Evolutionary conservation across 2,888 invertebrate genomes (phyloP).

Genomic region (Calliopum simillimum): DNA sequence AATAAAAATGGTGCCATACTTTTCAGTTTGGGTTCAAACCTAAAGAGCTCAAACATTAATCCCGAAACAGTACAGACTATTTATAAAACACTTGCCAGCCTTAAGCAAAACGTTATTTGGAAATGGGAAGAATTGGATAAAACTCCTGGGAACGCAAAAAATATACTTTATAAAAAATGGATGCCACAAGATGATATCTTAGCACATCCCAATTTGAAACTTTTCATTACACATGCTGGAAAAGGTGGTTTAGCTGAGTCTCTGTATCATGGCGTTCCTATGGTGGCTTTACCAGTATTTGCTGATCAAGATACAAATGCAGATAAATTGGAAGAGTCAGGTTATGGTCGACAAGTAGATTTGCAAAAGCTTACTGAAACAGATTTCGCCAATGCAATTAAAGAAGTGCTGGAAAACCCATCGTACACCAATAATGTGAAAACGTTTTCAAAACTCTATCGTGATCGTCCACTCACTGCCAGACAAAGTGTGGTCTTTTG

Average conservation of each 20-base stretch:
- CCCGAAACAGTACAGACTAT: constrained; percentile 69
- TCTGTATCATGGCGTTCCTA: constrained; percentile 72
- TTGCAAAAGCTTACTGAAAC: constrained; percentile 47
- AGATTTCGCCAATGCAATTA: constrained; percentile 47
- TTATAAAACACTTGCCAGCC: constrained; percentile 70
- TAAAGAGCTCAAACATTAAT: constrained; percentile 66
- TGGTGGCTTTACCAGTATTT: constrained; percentile 62
- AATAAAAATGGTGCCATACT: constrained; percentile 67
- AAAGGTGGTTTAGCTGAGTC: constrained; percentile 75
- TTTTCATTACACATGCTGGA: constrained; percentile 77
- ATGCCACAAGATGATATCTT: constrained; percentile 77
- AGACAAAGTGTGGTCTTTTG: constrained; percentile 70
- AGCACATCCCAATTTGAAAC: constrained; percentile 71
- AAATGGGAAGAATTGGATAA: constrained; percentile 74
- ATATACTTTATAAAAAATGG: constrained; percentile 72
- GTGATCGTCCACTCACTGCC: constrained; percentile 70
- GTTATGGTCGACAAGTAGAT: constrained; percentile 56
- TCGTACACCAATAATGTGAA: constrained; percentile 59
- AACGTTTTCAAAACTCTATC: constrained; percentile 68
- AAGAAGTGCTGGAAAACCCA: constrained; percentile 57
- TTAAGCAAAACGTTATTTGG: constrained; percentile 76
- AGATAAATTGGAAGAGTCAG: constrained; percentile 49
- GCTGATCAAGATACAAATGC: constrained; percentile 62
- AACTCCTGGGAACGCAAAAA: constrained; percentile 64
- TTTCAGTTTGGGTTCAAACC: constrained; percentile 68